Conservation (phyloP, 2,113 vertebrate species). For the Donacobius atricapilla region DNA sequence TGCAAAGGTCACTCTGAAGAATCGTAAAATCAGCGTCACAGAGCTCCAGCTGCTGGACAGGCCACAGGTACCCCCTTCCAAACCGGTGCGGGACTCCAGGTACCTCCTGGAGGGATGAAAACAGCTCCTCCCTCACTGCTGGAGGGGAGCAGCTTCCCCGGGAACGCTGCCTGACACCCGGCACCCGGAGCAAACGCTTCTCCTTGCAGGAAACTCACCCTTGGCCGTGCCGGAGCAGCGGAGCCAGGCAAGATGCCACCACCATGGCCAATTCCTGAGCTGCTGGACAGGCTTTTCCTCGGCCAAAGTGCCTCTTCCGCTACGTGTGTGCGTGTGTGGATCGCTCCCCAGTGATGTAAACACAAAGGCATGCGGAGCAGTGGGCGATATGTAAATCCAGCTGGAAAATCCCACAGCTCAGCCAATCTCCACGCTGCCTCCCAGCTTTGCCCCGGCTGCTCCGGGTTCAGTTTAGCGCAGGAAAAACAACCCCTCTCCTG, state of each 20-base stretch:
- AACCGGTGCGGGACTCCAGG: fast-evolving
- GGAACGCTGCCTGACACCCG: background rate
- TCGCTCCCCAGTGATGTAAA: conserved; percentile 68
- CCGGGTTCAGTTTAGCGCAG: background rate
- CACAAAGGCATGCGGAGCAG: conserved; percentile 75
- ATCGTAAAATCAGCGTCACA: background rate
- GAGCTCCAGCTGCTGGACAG: background rate
- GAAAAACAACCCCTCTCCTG: background rate
- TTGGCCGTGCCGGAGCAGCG: fast-evolving
- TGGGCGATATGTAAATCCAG: conserved; percentile 56
- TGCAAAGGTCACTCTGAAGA: background rate
- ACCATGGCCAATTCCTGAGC: background rate
- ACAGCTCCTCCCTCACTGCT: background rate
- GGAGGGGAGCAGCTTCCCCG: fast-evolving
- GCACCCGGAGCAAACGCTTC: background rate
- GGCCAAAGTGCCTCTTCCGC: background rate
- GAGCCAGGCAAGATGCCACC: background rate
- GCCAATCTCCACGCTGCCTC: conserved; percentile 40
- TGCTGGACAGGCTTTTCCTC: background rate
- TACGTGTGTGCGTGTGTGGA: background rate
- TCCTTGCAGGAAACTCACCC: background rate
- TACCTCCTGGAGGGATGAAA: background rate
- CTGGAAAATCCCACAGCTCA: conserved; percentile 65
- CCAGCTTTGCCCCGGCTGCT: background rate
- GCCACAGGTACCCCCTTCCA: background rate